phyloP scores from a whole-genome alignment of 2,888 invertebrate genomes.

The Erebia epiphron region DNA sequence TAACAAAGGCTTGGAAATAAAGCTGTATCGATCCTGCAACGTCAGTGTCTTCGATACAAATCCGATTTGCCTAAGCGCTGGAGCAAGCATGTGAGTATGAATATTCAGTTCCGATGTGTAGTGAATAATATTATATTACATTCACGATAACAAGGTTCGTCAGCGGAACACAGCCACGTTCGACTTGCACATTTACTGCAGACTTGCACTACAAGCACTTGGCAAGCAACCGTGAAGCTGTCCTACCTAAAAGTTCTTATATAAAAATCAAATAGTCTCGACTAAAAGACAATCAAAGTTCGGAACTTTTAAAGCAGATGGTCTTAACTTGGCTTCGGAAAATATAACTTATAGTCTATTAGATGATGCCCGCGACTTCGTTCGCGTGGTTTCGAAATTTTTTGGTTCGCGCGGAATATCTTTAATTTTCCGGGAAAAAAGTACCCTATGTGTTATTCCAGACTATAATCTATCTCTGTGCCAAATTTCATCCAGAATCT shows the following conservation, averaged over 20 bases:
- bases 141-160: conserved; percentile 78
- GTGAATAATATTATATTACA: conserved; percentile 58
- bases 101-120: conserved; percentile 71
- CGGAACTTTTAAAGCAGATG: conserved; percentile 29
- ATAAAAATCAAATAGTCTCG: conserved; percentile 42
- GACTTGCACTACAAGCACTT: conserved; percentile 58
- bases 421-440: too few species aligned
- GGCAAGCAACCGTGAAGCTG: conserved; percentile 49
- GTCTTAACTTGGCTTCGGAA: conserved; percentile 34
- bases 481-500: too few species aligned
- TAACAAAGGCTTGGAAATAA: conserved; percentile 24
- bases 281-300: conserved; percentile 41
- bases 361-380: too few species aligned
- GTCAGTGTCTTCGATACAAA: conserved; percentile 47
- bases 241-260: conserved; percentile 39
- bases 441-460: too few species aligned
- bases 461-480: too few species aligned
- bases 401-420: too few species aligned
- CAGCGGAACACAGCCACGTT: conserved; percentile 63
- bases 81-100: conserved; percentile 69
- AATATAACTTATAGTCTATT: conserved; percentile 36
- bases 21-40: conserved; percentile 27
- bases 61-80: conserved; percentile 49
- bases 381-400: too few species aligned
- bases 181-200: conserved; percentile 58